Percentiles rank a stretch among this genome's conserved stretches.
phyloP scores from a whole-genome alignment of 1,140 invertebrate species.

The Philotrypesis tridentata region DNA sequence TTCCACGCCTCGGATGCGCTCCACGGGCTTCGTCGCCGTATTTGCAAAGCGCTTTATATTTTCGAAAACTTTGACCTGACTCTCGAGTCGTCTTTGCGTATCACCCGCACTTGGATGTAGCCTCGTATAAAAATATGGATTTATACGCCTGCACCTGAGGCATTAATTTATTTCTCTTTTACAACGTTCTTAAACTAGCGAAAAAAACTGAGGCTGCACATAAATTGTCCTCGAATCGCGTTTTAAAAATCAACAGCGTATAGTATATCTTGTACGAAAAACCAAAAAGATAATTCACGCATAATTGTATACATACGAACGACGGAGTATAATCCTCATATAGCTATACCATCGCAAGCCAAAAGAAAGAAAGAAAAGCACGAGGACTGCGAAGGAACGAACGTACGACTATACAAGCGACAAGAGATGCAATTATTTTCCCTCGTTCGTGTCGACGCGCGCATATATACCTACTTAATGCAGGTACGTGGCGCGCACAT shows the following conservation, averaged over 20 bases:
- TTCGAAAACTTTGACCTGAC: constrained; percentile 11
- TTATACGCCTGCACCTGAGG: too few species aligned
- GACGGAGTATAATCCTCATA: not conserved
- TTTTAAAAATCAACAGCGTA: not conserved
- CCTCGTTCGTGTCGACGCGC: constrained; percentile 33
- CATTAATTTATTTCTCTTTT: too few species aligned
- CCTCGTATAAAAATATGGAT: too few species aligned
- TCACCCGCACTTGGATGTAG: too few species aligned
- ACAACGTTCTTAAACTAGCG: too few species aligned
- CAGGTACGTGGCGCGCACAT: constrained; percentile 54
- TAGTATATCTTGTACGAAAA: too few species aligned
- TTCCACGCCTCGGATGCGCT: not conserved
- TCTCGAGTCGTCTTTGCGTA: not conserved
- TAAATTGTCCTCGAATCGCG: not conserved
- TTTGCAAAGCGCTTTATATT: not conserved
- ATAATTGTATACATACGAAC: too few species aligned
- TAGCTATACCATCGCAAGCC: not conserved
- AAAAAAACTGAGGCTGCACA: not conserved
- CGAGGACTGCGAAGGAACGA: not conserved
- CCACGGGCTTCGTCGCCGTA: constrained; percentile 3
- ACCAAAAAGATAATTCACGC: not conserved
- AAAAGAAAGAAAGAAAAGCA: not conserved
- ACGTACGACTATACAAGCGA: not conserved
- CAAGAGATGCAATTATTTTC: constrained; percentile 57
- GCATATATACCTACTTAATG: constrained; percentile 57